Base-by-base conservation (phyloP, 2,113 vertebrate genomes). In the Crotalus horridus region DNA sequence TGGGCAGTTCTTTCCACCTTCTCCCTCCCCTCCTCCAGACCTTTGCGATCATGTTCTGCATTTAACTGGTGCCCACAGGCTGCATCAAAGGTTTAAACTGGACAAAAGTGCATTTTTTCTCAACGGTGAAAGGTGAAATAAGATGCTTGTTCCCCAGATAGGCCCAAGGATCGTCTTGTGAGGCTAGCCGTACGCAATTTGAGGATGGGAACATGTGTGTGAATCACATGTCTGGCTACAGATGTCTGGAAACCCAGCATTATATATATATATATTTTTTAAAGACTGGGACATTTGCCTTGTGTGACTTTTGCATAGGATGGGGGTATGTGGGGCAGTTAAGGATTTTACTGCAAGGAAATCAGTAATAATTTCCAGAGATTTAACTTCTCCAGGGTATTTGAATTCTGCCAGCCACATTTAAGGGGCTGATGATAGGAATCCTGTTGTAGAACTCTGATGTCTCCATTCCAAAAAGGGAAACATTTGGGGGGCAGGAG, bases 51-150 rank as follows among this genome's bases (percentile, higher is more conserved):
- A 17, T 56, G 12, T 90, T 93, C 92, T 90, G 87, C 55, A 7
- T 74, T 54, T 24, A 4, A 48, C 86, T 21, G 85, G 56, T 53
- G 53, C 69, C 87, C 94, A 95, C 93, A 94, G 92, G 39, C 58
- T 2, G 23, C 17, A 59, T 21, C 33, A 54, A 86, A n/a, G 26
- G 91, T 53, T 90, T 86, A 53, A 39, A 43, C 9, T 53, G 29
- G 88, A 90, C 92, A 90, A 90, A 86, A 86, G 92, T 46, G 85
- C 59, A 55, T 61, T 93, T 90, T 61, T 61, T 29, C 55, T 53
- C 24, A 43, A 29, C 88, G 4, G 9, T 93, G 92, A 61, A 61
- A 89, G 69, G 81, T 86, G 92, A 53, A 93, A 87, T 21, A 7
- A 9, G 92, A 93, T 9, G 21, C 69, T 2, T 0, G 7, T 59